Evolutionary conservation across 2,888 invertebrate species (phyloP), one percentile per base, ranked within the genome.

Genomic region (Eupelmus urozonus): DNA sequence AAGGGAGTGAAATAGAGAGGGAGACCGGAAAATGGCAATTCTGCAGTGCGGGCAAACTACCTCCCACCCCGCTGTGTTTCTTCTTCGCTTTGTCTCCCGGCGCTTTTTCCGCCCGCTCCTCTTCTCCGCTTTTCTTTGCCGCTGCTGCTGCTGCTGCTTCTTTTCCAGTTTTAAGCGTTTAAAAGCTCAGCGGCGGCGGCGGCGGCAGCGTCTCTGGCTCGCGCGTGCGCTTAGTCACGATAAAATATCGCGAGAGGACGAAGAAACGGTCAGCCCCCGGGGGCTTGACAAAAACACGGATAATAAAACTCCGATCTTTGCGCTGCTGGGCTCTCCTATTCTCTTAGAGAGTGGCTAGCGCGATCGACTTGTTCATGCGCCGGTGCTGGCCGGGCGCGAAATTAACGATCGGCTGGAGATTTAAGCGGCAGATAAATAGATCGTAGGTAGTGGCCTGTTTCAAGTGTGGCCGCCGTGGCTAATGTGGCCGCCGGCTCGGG

Each of bases 21-120:
- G 81, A 70, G 77, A 82, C 67, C 84, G 85, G 86, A 85, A 87
- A 87, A 86, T 85, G 85, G 85, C 87, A 85, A 88, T 87, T 85
- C 84, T 84, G 85, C 88, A 85, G 82, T 84, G 84, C 84, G 84
- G 85, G 82, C 81, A 84, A 79, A 85, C 85, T 85, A 84, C 81
- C 45, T 16, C 13, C 16, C 16, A 45, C 3, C n/a, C 0, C 20
- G 20, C 53, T 25, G 18, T 66, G 65, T 60, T 71, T 76, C 57
- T 78, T 70, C 78, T 63, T 69, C 75, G 59, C 65, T 49, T 69
- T 76, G 76, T 63, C 69, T 69, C 27, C 45, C 18, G 51, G 75
- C 76, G 51, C 66, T 42, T 71, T 76, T 75, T 73, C 73, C 57
- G 16, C 69, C 57, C 60, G 71, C 79, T 59, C 60, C 59, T 70